Evolutionary conservation across 2,797 vertebrate species (phyloP).

Genomic region (Mastacembelus armatus): DNA sequence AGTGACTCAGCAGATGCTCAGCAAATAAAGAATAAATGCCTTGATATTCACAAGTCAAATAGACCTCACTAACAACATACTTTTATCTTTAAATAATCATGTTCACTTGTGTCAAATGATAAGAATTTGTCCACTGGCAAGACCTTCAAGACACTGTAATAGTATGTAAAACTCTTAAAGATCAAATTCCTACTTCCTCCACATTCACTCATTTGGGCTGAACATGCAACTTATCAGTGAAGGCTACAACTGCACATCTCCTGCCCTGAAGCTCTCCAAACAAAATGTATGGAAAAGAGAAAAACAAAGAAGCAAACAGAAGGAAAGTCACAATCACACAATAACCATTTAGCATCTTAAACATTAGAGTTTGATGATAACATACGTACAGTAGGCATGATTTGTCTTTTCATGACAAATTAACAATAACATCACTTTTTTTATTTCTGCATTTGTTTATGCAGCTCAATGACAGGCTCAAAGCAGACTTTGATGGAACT

Average conservation of each 20-base stretch:
- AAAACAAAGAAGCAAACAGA: neutral
- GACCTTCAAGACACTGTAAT: neutral
- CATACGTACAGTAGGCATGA: neutral
- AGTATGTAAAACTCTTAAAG: neutral
- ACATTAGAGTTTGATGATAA: neutral
- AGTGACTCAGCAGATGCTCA: too few species aligned
- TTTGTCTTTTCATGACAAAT: neutral
- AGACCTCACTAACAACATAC: too few species aligned
- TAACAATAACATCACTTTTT: neutral
- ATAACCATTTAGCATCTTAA: neutral
- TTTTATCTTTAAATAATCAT: neutral
- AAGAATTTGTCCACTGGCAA: neutral
- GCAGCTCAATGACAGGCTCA: neutral
- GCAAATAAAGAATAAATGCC: too few species aligned
- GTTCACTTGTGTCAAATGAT: neutral
- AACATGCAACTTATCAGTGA: neutral
- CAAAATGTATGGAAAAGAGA: neutral
- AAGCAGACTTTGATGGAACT: neutral
- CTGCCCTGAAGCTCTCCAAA: slow-evolving; percentile 1
- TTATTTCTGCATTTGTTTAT: neutral
- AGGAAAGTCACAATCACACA: neutral
- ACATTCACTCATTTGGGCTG: neutral
- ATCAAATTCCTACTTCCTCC: slow-evolving; percentile 1
- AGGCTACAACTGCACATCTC: slow-evolving; percentile 19
- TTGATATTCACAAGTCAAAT: too few species aligned